Evolutionary conservation across 1,140 invertebrate genomes (phyloP).

Genomic region (Ceratosolen solmsi): DNA sequence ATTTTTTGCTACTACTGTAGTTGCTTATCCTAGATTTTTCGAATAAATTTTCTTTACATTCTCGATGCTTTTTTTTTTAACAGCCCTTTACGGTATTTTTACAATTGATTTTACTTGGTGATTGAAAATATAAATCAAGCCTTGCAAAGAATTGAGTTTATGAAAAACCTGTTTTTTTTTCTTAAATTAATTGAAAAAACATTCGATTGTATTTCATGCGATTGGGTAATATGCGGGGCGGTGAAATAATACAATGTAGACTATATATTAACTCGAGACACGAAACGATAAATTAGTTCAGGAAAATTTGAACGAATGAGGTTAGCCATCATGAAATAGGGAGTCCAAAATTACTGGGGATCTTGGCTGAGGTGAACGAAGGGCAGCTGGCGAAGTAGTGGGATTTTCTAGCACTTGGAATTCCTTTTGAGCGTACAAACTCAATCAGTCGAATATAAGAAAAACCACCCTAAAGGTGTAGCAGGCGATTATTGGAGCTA

Average conservation of each 20-base stretch:
- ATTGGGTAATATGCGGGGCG: too few species aligned
- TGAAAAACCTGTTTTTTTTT: too few species aligned
- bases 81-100: too few species aligned
- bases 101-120: too few species aligned
- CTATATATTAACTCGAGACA: neutral
- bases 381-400: neutral
- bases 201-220: too few species aligned
- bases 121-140: too few species aligned
- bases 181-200: too few species aligned
- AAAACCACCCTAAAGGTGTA: constrained; percentile 14
- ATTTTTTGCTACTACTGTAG: too few species aligned
- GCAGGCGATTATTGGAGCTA: neutral
- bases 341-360: neutral
- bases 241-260: neutral
- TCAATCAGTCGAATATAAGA: constrained; percentile 10
- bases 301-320: neutral
- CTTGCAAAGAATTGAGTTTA: too few species aligned
- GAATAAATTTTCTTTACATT: too few species aligned
- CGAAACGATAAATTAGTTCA: neutral
- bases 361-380: neutral
- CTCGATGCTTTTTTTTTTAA: too few species aligned
- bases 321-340: neutral
- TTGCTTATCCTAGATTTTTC: too few species aligned
- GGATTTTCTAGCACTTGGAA: constrained; percentile 23
- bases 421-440: neutral